Base-by-base conservation (phyloP, 2,113 vertebrate genomes). In the Ailuropoda melanoleuca region DNA sequence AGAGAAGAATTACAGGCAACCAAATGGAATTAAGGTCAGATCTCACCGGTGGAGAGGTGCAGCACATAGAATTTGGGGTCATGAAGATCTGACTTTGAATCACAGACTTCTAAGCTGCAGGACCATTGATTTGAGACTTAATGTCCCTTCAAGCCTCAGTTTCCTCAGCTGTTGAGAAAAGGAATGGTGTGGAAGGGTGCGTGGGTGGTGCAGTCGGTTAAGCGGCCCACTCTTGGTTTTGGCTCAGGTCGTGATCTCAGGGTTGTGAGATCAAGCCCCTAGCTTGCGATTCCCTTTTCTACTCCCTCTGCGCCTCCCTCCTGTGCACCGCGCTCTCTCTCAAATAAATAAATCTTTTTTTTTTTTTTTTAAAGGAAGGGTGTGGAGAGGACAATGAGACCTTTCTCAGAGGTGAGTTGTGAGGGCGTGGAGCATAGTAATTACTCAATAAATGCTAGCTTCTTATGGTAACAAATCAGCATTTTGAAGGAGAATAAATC, bases 11-110 rank as follows among this genome's bases (percentile, higher is more conserved):
- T 88, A 66, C 1, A 85, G 92, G 43, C 55, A 78, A 39, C 50
- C 29, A 91, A 86, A 15, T 80, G n/a, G 72, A 92, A 90, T 95
- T 72, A 66, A 92, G 75, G 46, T 64, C n/a, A 43, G 37, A 64
- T 8, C 13, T 48, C 46, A 58, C 4, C 2, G 39, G 86, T 64
- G 62, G 66, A 18, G 83, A 83, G 48, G 19, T 12, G 31, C 1
- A 2, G 15, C 11, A 26, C 4, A 9, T 60, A 18, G 75, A 82
- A 75, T 12, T 66, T 75, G 55, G 62, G 43, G 26, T 83, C 48
- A 14, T 10, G 8, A 60, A 58, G 46, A 77, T 31, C n/a, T 91
- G 53, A 37, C 43, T 90, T 92, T 85, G 88, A 87, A 70, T 83
- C 48, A 90, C 34, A 56, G 60, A 34, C 72, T 93, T 64, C 55